Evolutionary conservation across 1,140 invertebrate species (phyloP).

Genomic region (Caerostris extrusa): DNA sequence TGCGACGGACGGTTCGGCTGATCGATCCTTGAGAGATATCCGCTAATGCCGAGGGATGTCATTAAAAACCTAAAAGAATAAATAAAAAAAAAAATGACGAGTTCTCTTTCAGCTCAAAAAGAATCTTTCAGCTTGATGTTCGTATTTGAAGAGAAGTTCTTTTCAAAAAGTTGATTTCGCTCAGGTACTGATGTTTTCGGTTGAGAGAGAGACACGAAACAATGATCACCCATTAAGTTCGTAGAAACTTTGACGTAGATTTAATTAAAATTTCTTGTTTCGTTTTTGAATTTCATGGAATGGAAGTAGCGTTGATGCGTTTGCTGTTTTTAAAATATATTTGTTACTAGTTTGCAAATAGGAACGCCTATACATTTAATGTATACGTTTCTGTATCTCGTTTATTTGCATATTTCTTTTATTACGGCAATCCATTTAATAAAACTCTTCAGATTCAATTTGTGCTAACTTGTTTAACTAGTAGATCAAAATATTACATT

Average conservation of each 20-base stretch:
- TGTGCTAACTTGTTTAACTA: too few relatives aligned
- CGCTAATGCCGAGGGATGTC: constrained; percentile 26
- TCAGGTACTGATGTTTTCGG: background rate
- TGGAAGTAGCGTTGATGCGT: background rate
- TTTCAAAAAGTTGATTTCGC: background rate
- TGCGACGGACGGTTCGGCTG: background rate
- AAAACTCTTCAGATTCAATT: too few relatives aligned
- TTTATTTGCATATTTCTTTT: too few relatives aligned
- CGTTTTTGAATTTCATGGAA: background rate
- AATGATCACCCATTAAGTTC: background rate
- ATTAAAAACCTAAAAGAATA: constrained; percentile 21
- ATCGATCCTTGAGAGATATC: constrained; percentile 35
- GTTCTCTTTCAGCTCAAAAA: background rate
- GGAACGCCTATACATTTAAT: too few relatives aligned
- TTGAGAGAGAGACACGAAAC: background rate
- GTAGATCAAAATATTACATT: too few relatives aligned
- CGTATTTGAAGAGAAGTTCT: constrained; percentile 7
- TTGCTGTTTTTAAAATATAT: background rate
- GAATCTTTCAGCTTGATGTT: background rate
- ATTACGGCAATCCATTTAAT: too few relatives aligned
- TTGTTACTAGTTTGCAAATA: too few relatives aligned
- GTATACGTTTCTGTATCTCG: too few relatives aligned
- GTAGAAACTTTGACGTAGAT: background rate
- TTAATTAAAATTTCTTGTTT: background rate
- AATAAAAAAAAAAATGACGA: background rate